phyloP scores from a whole-genome alignment of 2,113 vertebrate genomes.

The Odontophorus gujanensis region DNA sequence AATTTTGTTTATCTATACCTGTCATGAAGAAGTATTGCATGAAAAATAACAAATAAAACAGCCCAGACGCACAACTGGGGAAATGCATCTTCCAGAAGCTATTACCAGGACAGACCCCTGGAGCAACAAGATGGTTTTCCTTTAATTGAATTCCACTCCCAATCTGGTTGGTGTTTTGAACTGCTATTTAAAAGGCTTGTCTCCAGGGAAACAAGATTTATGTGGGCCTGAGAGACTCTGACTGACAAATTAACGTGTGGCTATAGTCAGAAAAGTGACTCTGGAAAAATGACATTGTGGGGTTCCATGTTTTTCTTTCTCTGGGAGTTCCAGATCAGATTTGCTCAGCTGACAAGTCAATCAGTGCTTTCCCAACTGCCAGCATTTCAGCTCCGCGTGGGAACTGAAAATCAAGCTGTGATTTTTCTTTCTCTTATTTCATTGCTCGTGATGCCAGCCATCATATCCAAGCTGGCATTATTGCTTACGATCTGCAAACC shows the following conservation, averaged over 20 bases:
- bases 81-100: neutral
- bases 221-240: conserved; percentile 18
- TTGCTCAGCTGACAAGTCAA: conserved; percentile 19
- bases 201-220: conserved; percentile 66
- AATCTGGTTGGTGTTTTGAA: conserved; percentile 54
- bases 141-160: conserved; percentile 54
- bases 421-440: neutral
- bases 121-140: neutral
- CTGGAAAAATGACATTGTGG: conserved; percentile 22
- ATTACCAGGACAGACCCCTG: neutral
- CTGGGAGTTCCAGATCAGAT: conserved; percentile 13
- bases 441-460: no score
- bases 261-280: conserved; percentile 28
- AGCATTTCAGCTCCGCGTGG: neutral
- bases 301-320: neutral
- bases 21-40: neutral
- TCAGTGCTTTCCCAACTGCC: neutral
- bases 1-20: neutral
- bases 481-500: accelerated
- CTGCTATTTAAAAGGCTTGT: conserved; percentile 54
- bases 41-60: neutral
- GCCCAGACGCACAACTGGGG: neutral
- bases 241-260: conserved; percentile 41
- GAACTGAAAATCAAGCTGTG: neutral
- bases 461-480: accelerated